Evolutionary conservation across 2,113 vertebrate species (phyloP), one percentile per base, ranked within the genome.

Genomic region (Formicarius rufipectus): DNA sequence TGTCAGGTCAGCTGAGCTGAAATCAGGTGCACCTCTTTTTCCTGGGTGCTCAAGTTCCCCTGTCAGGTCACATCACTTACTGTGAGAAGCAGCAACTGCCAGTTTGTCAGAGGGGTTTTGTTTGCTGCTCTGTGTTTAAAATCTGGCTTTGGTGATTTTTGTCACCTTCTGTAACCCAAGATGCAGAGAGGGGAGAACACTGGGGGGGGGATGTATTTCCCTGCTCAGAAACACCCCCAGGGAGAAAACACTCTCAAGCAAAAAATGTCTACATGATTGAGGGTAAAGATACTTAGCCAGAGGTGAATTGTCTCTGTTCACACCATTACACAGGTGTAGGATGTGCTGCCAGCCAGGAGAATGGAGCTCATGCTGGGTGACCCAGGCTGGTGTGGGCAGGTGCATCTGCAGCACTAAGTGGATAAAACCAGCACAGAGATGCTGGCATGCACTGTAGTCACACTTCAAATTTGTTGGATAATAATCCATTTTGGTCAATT

Each of bases 351-450:
- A 59, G 45, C 60, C 49, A 25, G 28, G 66, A 9, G 1, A 47
- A 62, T 39, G 31, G 17, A 75, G 1, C 28, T 53, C 1, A 0
- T 1, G 18, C 30, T 31, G 6, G 24, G 2, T n/a, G 59, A 50
- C 31, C 24, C 50, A 25, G 80, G 28, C 77, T 47, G 66, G 44
- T 3, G 1, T 40, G 27, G 62, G 39, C 28, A 44, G 37, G 19
- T 59, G 31, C 4, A 24, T 13, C 17, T 30, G 56, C 50, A n/a
- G 81, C 66, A 7, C 33, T 4, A 8, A 27, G 8, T 21, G 56
- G 40, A 8, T 74, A 19, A 37, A 64, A 33, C 55, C n/a, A n/a
- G 44, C 60, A 3, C 37, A 66, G 56, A 35, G 67, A 8, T 72
- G 75, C 58, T 0, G 0, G 44, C 23, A 0, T 7, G 14, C 16